A percentile compares a stretch with the other conserved stretches of the same genome.
Evolutionary conservation across 2,888 invertebrate species (phyloP).

Genomic region (Synergus umbraculus): DNA sequence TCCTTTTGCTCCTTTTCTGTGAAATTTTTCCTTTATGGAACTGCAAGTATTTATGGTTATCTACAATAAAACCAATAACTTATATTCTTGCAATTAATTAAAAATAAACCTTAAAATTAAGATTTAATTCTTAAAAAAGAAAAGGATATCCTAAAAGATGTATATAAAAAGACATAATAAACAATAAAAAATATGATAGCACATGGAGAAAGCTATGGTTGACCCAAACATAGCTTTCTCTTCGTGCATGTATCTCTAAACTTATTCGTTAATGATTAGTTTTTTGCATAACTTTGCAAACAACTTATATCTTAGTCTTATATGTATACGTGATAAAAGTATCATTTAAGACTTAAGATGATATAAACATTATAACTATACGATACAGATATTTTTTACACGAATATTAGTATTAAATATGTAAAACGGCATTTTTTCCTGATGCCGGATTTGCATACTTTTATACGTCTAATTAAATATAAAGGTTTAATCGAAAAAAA

Average conservation of each 20-base stretch:
- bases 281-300: background rate
- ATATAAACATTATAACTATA: background rate
- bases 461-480: background rate
- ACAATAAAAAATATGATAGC: background rate
- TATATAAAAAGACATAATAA: constrained; percentile 1
- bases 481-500: background rate
- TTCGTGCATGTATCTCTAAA: no score
- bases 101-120: background rate
- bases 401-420: constrained; percentile 3
- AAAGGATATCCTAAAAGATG: background rate
- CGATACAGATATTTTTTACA: constrained; percentile 23
- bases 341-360: background rate
- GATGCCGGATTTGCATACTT: background rate
- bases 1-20: constrained; percentile 7
- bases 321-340: background rate
- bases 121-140: background rate
- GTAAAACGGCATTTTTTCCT: no score
- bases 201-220: no score
- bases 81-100: background rate
- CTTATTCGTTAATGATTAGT: background rate
- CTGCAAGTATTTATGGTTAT: background rate
- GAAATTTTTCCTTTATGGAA: background rate
- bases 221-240: no score
- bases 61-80: background rate
- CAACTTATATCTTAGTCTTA: background rate